These are phyloP conservation scores for Tubulanus polymorphus DNA, from an alignment of 2,888 invertebrate genomes.

Conservation along the genomic window DNA sequence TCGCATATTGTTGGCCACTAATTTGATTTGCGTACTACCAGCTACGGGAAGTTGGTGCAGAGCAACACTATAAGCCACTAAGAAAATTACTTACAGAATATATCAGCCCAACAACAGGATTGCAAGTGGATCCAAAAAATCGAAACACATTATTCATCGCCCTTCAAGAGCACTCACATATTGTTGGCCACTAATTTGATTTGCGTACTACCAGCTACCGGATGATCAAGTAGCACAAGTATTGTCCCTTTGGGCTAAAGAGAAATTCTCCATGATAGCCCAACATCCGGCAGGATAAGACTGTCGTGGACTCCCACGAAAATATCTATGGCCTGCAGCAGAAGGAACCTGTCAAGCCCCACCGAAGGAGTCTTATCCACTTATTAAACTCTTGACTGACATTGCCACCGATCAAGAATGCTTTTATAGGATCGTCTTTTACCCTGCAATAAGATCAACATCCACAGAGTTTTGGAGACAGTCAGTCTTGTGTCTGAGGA, in stretches of 20 bases:
- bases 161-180: conserved; percentile 23
- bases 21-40: conserved; percentile 23
- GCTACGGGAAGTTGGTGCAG: conserved; percentile 24
- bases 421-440: neutral
- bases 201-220: conserved; percentile 18
- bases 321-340: conserved; percentile 25
- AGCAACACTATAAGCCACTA: conserved; percentile 25
- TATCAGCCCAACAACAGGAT: conserved; percentile 13
- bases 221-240: conserved; percentile 9
- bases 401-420: conserved; percentile 19
- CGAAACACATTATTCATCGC: conserved; percentile 16
- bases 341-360: conserved; percentile 23
- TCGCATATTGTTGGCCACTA: conserved; percentile 24
- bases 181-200: conserved; percentile 25
- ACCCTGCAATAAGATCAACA: conserved; percentile 1
- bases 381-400: conserved; percentile 22
- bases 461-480: neutral
- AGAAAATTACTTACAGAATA: conserved; percentile 18
- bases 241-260: conserved; percentile 16
- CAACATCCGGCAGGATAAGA: conserved; percentile 22
- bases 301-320: conserved; percentile 17
- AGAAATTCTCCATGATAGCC: conserved; percentile 16
- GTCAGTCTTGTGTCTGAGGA: too few species aligned
- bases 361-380: conserved; percentile 20
- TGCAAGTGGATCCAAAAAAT: conserved; percentile 14